phyloP scores from a whole-genome alignment of 1,140 invertebrate genomes.

The Brachionus manjavacas region DNA sequence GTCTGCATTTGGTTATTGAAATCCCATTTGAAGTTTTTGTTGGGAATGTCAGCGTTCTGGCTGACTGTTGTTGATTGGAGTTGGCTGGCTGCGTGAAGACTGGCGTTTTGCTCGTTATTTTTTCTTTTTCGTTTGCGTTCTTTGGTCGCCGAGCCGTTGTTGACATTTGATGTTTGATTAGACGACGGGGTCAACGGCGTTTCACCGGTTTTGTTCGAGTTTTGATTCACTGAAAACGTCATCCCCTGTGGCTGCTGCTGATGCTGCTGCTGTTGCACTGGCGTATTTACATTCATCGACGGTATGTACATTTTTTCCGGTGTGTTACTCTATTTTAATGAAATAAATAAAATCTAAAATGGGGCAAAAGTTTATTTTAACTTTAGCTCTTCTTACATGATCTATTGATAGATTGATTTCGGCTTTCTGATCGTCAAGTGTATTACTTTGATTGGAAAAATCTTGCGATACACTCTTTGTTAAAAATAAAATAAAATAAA shows the following conservation, averaged over 20 bases:
- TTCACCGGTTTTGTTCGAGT: constrained; percentile 10
- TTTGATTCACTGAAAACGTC: constrained; percentile 12
- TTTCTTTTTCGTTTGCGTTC: constrained; percentile 40
- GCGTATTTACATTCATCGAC: constrained; percentile 20
- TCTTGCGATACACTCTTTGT: constrained; percentile 32
- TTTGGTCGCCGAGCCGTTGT: constrained; percentile 25
- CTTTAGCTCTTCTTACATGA: neutral
- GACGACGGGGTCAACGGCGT: neutral
- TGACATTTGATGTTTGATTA: neutral
- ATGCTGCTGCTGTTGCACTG: constrained; percentile 17
- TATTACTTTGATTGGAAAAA: constrained; percentile 41
- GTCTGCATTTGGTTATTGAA: constrained; percentile 8
- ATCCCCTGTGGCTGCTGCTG: constrained; percentile 7
- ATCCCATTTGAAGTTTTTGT: constrained; percentile 39
- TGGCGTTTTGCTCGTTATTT: constrained; percentile 4
- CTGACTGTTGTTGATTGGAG: neutral
- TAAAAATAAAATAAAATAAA: neutral
- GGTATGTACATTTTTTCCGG: constrained; percentile 41
- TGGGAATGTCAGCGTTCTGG: neutral
- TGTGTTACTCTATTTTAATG: constrained; percentile 17
- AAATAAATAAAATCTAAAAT: neutral
- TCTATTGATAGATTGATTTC: constrained; percentile 21
- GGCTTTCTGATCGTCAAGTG: constrained; percentile 37
- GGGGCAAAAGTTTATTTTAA: neutral
- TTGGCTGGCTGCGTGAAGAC: neutral